A percentile compares a stretch with the other conserved stretches of the same genome.
phyloP scores from a whole-genome alignment of 1,140 invertebrate genomes.

The Hormaphis cornu region DNA sequence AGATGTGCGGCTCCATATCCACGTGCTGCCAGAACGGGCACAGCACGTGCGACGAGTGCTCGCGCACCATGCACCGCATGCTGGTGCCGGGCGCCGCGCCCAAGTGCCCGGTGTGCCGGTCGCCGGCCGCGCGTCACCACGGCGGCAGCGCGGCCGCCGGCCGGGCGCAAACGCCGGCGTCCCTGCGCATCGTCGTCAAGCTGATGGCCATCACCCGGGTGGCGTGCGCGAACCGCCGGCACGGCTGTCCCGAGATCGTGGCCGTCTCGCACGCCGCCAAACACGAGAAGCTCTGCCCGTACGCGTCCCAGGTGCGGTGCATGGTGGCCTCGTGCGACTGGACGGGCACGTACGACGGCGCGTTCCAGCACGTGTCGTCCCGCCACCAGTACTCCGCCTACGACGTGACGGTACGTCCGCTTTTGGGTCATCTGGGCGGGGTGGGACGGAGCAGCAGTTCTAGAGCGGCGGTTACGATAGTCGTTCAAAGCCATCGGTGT shows the following conservation, averaged over 20 bases:
- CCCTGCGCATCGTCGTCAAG: background rate
- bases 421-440: background rate
- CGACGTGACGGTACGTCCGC: background rate
- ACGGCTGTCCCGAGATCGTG: background rate
- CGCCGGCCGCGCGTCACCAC: background rate
- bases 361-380: background rate
- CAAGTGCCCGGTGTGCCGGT: slow-evolving; percentile 2
- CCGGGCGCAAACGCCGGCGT: too few species aligned
- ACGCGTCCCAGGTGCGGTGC: background rate
- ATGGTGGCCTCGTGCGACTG: background rate
- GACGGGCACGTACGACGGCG: background rate
- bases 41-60: background rate
- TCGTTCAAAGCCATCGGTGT: too few species aligned
- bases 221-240: background rate
- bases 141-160: background rate
- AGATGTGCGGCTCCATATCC: background rate
- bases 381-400: background rate
- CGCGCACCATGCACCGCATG: background rate
- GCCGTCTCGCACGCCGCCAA: background rate
- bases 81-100: background rate
- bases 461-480: too few species aligned
- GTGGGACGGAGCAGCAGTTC: too few species aligned
- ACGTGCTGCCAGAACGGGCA: background rate
- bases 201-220: background rate
- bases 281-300: background rate